These are phyloP conservation scores for Anoplophora glabripennis DNA, from an alignment of 1,140 invertebrate genomes.

Conservation along the genomic window DNA sequence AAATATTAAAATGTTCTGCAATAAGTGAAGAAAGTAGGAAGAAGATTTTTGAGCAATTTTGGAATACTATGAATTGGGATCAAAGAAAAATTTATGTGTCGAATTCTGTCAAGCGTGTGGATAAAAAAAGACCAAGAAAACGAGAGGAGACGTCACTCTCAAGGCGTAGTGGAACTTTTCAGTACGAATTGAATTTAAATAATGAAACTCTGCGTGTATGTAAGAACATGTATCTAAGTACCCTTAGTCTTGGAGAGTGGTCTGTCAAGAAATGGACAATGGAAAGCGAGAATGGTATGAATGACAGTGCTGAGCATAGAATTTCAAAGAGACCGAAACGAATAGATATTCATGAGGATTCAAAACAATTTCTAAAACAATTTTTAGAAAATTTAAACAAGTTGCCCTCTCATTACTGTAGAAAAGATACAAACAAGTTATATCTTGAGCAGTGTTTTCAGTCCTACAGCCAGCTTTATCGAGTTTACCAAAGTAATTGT, in stretches of 20 bases:
- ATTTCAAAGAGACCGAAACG: not conserved
- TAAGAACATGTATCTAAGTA: slow-evolving; percentile 7
- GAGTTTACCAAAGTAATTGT: not conserved
- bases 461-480: not conserved
- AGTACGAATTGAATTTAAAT: slow-evolving; percentile 6
- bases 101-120: not conserved
- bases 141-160: not conserved
- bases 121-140: slow-evolving; percentile 10
- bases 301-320: not conserved
- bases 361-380: not conserved
- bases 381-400: not conserved
- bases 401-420: not conserved
- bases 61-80: too few species aligned
- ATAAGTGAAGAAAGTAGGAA: too few species aligned
- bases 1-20: too few species aligned
- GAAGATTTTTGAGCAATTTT: too few species aligned
- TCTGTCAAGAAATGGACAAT: slow-evolving; percentile 3
- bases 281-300: slow-evolving; percentile 9
- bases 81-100: not conserved
- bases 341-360: slow-evolving; percentile 1
- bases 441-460: not conserved
- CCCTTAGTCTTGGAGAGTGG: slow-evolving; percentile 3
- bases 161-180: slow-evolving; percentile 6
- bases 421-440: not conserved
- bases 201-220: slow-evolving; percentile 12